Percentiles rank a stretch among this genome's conserved stretches.
These are phyloP conservation scores for Chloroceryle inda DNA, from an alignment of 2,797 vertebrate species.

Conservation along the genomic window DNA sequence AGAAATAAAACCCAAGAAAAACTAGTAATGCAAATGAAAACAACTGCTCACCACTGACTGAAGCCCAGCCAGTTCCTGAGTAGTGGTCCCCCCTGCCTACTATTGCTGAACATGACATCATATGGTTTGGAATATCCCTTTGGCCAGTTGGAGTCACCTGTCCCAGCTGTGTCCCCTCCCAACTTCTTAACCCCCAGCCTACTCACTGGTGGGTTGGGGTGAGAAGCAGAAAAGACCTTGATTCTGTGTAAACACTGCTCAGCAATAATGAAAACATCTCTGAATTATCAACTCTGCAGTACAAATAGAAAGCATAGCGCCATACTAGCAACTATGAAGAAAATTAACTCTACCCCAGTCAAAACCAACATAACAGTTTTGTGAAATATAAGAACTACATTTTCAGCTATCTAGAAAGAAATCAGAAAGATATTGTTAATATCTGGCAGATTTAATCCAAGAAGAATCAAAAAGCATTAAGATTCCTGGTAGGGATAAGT, in stretches of 20 bases:
- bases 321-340: neutral
- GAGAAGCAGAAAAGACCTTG: neutral
- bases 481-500: neutral
- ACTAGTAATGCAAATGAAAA: neutral
- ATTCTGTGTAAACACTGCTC: neutral
- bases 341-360: neutral
- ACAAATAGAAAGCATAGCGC: neutral
- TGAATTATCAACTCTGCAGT: neutral
- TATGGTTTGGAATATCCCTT: neutral
- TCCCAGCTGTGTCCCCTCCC: neutral
- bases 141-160: neutral
- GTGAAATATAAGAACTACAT: neutral
- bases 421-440: neutral
- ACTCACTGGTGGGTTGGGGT: rapidly evolving
- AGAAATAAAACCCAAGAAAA: neutral
- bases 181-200: too few species aligned
- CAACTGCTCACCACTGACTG: rapidly evolving
- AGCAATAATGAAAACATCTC: neutral
- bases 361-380: neutral
- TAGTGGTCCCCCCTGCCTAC: neutral
- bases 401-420: neutral
- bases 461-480: neutral
- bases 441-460: neutral
- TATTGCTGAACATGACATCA: too few species aligned
- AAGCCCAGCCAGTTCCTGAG: neutral